Base-by-base conservation (phyloP, 1,140 invertebrate species). In the Manduca sexta region DNA sequence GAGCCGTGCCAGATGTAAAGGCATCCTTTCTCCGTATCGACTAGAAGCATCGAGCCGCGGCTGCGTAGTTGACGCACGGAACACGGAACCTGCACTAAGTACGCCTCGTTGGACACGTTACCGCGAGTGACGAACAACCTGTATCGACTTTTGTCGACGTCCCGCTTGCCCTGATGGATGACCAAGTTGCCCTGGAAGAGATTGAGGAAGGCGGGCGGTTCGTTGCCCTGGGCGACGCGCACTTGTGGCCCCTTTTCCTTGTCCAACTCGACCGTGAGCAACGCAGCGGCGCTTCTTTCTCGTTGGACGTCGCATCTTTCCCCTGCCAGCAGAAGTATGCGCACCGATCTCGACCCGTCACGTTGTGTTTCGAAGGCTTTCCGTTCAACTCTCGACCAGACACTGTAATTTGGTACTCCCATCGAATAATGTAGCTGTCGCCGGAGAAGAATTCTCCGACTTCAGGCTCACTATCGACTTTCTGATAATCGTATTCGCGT, bases 291-390 rank as follows among this genome's bases (percentile, higher is more conserved):
- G n/a, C 96, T n/a, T n/a, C 93, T 86, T 97, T 95, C 69, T 98
- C 95, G 65, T 95, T 97, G 10, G 95, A 90, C 13, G 93, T 92
- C 0, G 96, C 94, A 31, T 93, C 89, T 62, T 88, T 88, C 0
- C 97, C 97, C 84, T 98, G 96, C 97, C 97, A 98, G 69, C 94
- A 97, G 82, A 97, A 97, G 76, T 97, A 98, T 1, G 94, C 93
- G 63, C 92, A 95, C 6, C 95, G 88, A 74, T 97, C 94, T 13
- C 96, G 88, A 0, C 96, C 96, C 63, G 88, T 89, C 2, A 86
- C 88, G 54, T 89, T 91, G 66, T 96, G 93, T 57, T 93, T 92
- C 0, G 95, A 96, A 0, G 93, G 92, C 60, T 93, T 90, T 10
- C 96, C 95, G 69, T 93, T 95, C 34, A 97, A 84, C 68, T 94